Evolutionary conservation across 2,888 invertebrate species (phyloP).

Genomic region (Tetragonisca angustula): DNA sequence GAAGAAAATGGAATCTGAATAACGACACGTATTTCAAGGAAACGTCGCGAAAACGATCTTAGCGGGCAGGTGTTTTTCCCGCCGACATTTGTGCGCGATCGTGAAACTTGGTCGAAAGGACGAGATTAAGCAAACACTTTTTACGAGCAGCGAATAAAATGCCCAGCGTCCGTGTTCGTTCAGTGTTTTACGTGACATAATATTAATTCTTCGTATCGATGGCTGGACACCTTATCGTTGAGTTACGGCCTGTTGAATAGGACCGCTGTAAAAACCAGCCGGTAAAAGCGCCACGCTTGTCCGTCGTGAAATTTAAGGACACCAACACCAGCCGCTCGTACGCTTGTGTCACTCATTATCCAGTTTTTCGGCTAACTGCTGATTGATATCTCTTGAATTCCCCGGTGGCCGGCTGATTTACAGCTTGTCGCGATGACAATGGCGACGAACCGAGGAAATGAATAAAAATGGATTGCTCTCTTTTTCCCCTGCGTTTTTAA

Average conservation of each 20-base stretch:
- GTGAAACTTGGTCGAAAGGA: slow-evolving; percentile 15
- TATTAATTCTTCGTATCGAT: slow-evolving; percentile 51
- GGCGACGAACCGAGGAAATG: background rate
- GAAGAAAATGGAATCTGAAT: slow-evolving; percentile 37
- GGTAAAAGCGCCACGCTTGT: background rate
- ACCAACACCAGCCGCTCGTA: slow-evolving; percentile 9
- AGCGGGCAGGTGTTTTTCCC: slow-evolving; percentile 55
- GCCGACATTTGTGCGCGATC: slow-evolving; percentile 60
- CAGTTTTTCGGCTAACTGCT: slow-evolving; percentile 4
- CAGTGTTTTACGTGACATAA: slow-evolving; percentile 44
- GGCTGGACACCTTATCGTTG: slow-evolving; percentile 19
- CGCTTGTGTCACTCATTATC: slow-evolving; percentile 26
- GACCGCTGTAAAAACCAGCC: slow-evolving; percentile 6
- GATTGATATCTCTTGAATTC: slow-evolving; percentile 23
- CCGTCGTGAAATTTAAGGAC: slow-evolving; percentile 11
- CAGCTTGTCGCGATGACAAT: too few relatives aligned
- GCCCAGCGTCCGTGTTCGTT: slow-evolving; percentile 41
- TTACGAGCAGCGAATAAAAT: slow-evolving; percentile 47
- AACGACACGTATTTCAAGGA: slow-evolving; percentile 16
- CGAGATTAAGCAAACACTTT: slow-evolving; percentile 55
- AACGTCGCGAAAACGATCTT: slow-evolving; percentile 6
- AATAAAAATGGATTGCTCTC: background rate
- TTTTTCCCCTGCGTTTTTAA: background rate
- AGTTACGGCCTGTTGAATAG: slow-evolving; percentile 28
- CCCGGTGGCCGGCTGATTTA: background rate